A percentile compares a stretch with the other conserved stretches of the same genome.
phyloP scores from a whole-genome alignment of 1,140 invertebrate species.

The Cryptotermes secundus region DNA sequence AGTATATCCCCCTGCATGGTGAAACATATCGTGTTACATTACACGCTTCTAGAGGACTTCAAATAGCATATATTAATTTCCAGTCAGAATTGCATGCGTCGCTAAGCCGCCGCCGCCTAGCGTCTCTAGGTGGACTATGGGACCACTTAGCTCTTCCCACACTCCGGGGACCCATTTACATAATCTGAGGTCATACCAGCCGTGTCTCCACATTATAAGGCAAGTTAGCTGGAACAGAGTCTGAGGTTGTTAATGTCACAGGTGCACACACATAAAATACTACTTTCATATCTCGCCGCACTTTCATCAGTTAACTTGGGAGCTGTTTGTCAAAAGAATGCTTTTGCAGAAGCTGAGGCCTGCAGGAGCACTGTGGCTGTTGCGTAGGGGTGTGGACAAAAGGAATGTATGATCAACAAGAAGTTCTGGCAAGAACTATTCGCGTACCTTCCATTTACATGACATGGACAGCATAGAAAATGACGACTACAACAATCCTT shows the following conservation, averaged over 20 bases:
- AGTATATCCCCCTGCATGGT: background rate
- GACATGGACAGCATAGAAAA: no score
- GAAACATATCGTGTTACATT: background rate
- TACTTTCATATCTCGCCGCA: background rate
- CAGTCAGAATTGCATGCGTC: background rate
- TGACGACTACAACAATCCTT: no score
- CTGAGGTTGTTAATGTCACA: background rate
- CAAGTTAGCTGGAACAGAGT: background rate
- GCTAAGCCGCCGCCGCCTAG: background rate
- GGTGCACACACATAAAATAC: background rate
- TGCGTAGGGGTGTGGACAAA: no score
- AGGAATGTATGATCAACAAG: no score
- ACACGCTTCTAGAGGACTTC: background rate
- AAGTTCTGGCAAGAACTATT: no score
- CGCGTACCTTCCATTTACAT: no score
- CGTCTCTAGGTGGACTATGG: background rate
- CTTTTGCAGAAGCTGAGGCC: no score
- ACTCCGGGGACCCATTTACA: background rate
- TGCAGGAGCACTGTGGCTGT: no score
- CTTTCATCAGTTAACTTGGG: background rate
- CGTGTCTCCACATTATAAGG: background rate
- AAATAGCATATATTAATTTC: conserved; percentile 21
- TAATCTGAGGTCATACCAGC: background rate
- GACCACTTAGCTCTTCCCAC: background rate
- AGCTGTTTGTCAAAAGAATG: no score